These are phyloP conservation scores for Norana najaformis DNA, from an alignment of 2,888 invertebrate genomes.

Conservation along the genomic window DNA sequence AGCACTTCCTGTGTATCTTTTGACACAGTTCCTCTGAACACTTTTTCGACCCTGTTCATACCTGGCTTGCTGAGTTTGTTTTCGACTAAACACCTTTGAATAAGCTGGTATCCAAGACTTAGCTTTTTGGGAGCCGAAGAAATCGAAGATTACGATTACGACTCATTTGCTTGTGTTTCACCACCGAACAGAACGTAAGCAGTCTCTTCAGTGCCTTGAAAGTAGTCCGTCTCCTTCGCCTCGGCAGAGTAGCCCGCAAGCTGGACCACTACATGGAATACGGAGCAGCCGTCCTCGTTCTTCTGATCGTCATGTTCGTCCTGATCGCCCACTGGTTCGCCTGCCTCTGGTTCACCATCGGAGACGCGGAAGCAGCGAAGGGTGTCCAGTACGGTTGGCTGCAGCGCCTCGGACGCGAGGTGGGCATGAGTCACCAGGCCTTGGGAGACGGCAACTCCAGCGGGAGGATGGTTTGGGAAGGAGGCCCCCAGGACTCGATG, in stretches of 20 bases:
- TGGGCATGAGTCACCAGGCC: slow-evolving; percentile 71
- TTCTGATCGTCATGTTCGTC: slow-evolving; percentile 95
- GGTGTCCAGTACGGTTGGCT: slow-evolving; percentile 80
- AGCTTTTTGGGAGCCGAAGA: too few relatives aligned
- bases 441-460: background rate
- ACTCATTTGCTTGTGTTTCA: too few relatives aligned
- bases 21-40: too few relatives aligned
- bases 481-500: slow-evolving; percentile 55
- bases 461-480: slow-evolving; percentile 41
- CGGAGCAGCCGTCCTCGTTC: slow-evolving; percentile 97
- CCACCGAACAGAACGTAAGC: slow-evolving; percentile 74
- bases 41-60: too few relatives aligned
- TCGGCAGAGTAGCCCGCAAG: slow-evolving; percentile 91
- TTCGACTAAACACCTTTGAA: too few relatives aligned
- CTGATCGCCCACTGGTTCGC: slow-evolving; percentile 99
- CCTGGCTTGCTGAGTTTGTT: too few relatives aligned
- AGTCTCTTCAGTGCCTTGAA: slow-evolving; percentile 98
- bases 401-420: slow-evolving; percentile 93
- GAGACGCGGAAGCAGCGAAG: slow-evolving; percentile 64
- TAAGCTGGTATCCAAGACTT: too few relatives aligned
- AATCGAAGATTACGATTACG: too few relatives aligned
- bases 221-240: slow-evolving; percentile 91
- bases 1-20: too few relatives aligned
- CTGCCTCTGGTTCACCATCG: slow-evolving; percentile 97
- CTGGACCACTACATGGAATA: slow-evolving; percentile 98